These are phyloP conservation scores for Brachionus angularis DNA, from an alignment of 1,140 invertebrate genomes.

Conservation along the genomic window DNA sequence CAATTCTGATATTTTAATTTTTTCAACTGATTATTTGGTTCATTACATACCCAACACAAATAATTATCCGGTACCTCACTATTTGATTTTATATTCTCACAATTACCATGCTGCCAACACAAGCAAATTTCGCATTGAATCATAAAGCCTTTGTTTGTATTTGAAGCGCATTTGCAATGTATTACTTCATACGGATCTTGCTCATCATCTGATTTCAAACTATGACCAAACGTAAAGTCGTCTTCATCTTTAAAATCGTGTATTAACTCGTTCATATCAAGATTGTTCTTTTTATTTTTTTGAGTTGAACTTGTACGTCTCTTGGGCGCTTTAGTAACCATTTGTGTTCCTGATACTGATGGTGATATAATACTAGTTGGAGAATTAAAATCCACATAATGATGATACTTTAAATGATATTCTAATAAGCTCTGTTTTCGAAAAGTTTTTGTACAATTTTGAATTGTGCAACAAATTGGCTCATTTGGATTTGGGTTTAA, in stretches of 20 bases:
- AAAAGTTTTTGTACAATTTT: constrained; percentile 30
- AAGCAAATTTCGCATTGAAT: constrained; percentile 36
- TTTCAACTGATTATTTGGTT: constrained; percentile 21
- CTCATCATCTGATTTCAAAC: constrained; percentile 14
- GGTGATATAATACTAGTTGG: too few relatives aligned
- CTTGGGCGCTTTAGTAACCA: not conserved
- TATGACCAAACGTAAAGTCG: not conserved
- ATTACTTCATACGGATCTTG: constrained; percentile 34
- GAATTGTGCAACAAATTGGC: constrained; percentile 12
- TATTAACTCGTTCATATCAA: too few relatives aligned
- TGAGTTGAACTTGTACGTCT: not conserved
- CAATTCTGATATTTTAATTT: constrained; percentile 29
- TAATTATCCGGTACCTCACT: constrained; percentile 31
- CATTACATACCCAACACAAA: constrained; percentile 38
- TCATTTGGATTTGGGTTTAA: not conserved
- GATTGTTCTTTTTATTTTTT: constrained; percentile 5
- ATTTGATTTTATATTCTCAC: constrained; percentile 2
- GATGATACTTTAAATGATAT: constrained; percentile 37
- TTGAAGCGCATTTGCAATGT: constrained; percentile 20
- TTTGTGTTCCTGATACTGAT: too few relatives aligned
- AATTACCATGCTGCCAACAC: constrained; percentile 38
- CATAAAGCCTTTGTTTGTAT: constrained; percentile 38
- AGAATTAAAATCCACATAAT: not conserved
- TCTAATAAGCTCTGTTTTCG: constrained; percentile 38
- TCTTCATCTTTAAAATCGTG: too few relatives aligned